Conservation (phyloP, 2,113 vertebrate species). For the Cheilinus undulatus region DNA sequence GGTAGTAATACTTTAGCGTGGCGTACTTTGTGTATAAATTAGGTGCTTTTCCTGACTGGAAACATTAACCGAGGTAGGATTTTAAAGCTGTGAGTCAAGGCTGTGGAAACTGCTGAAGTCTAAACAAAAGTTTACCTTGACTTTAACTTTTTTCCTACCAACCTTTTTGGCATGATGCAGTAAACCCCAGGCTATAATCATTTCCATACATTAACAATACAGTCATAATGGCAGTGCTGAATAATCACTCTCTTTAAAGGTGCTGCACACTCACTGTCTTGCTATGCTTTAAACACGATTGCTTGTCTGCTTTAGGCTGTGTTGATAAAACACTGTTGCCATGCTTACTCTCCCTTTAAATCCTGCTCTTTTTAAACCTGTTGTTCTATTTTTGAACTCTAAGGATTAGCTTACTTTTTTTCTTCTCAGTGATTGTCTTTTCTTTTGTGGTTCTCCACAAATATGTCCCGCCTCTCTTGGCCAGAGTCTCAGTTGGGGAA, state of each 20-base stretch:
- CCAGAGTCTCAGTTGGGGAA: conserved; percentile 40
- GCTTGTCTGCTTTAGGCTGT: background rate
- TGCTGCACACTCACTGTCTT: background rate
- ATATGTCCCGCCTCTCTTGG: conserved; percentile 45
- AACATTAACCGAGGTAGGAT: background rate
- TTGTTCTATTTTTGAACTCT: conserved; percentile 37
- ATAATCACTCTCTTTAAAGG: background rate
- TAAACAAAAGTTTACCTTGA: conserved; percentile 13
- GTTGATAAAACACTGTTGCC: background rate
- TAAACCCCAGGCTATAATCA: background rate
- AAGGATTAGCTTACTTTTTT: conserved; percentile 16
- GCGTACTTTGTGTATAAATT: background rate
- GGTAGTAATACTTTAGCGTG: too few relatives aligned
- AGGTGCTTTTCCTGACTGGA: background rate
- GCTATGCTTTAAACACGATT: background rate
- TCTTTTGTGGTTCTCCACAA: conserved; percentile 53
- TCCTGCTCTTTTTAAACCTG: background rate
- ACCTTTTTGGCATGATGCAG: background rate
- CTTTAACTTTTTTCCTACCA: background rate
- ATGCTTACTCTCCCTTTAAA: conserved; percentile 4
- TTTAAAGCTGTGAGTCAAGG: conserved; percentile 1
- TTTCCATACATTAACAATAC: background rate
- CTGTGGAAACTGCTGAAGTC: conserved; percentile 17
- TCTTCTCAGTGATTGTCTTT: conserved; percentile 5
- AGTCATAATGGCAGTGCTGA: background rate